Percentiles rank a stretch among this genome's conserved stretches.
These are phyloP conservation scores for Clepsis dumicolana DNA, from an alignment of 2,888 invertebrate species.

Conservation along the genomic window DNA sequence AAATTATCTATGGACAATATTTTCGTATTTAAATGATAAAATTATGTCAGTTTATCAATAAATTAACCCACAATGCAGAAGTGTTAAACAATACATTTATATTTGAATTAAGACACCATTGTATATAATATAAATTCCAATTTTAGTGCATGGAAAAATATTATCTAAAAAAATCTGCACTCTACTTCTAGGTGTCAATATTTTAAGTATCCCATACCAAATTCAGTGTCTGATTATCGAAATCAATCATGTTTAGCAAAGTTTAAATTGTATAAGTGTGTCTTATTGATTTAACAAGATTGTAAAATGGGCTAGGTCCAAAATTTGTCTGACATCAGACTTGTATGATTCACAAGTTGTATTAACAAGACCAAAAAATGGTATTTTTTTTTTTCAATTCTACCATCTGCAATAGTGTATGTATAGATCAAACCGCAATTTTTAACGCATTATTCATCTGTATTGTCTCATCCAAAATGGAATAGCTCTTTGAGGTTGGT, in stretches of 20 bases:
- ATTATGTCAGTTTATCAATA: conserved; percentile 11
- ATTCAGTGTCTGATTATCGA: neutral
- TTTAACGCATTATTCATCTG: neutral
- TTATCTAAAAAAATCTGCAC: neutral
- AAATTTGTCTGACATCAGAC: neutral
- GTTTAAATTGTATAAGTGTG: neutral
- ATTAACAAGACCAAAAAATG: neutral
- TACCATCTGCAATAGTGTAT: neutral
- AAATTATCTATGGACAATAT: conserved; percentile 36
- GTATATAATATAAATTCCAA: conserved; percentile 2
- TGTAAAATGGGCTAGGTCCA: conserved; percentile 33
- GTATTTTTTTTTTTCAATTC: neutral
- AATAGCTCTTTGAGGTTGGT: neutral
- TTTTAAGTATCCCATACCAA: neutral
- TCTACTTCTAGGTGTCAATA: neutral
- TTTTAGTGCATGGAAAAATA: neutral
- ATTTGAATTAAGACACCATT: neutral
- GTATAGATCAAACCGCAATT: neutral
- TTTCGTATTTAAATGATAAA: conserved; percentile 35
- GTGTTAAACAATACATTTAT: conserved; percentile 12
- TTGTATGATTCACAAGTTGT: neutral
- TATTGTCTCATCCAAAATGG: neutral
- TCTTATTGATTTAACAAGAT: neutral
- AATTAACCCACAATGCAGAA: conserved; percentile 9
- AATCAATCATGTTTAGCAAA: neutral